These are phyloP conservation scores for Metallyticus violacea DNA, from an alignment of 2,888 invertebrate species.

Conservation along the genomic window DNA sequence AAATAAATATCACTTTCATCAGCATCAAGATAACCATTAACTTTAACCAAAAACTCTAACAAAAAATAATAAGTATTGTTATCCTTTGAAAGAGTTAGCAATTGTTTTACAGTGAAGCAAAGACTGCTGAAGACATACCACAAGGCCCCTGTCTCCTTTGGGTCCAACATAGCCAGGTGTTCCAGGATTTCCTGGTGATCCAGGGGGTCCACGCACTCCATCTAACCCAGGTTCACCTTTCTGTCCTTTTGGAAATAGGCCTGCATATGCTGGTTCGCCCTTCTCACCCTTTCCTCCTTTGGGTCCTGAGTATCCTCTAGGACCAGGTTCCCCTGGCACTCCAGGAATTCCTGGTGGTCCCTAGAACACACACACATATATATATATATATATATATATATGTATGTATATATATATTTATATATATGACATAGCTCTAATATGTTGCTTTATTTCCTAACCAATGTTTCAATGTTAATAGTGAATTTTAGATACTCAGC, in stretches of 20 bases:
- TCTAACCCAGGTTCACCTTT: slow-evolving; percentile 81
- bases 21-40: no score
- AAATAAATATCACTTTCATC: no score
- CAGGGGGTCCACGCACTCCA: slow-evolving; percentile 53
- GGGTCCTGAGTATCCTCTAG: slow-evolving; percentile 68
- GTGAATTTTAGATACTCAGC: no score
- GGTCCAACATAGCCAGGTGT: slow-evolving; percentile 60
- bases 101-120: neutral
- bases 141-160: slow-evolving; percentile 60
- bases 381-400: no score
- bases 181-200: slow-evolving; percentile 58
- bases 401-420: no score
- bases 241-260: slow-evolving; percentile 70
- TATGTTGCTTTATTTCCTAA: no score
- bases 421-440: no score
- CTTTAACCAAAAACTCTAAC: no score
- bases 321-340: slow-evolving; percentile 66
- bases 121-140: slow-evolving; percentile 46
- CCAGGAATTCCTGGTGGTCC: slow-evolving; percentile 74
- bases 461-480: no score
- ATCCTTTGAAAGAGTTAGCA: no score
- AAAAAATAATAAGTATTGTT: no score
- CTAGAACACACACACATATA: slow-evolving; percentile 45
- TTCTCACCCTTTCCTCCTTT: slow-evolving; percentile 71
- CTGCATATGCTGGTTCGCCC: slow-evolving; percentile 75